A percentile compares a stretch with the other conserved stretches of the same genome.
These are phyloP conservation scores for Pelosia muscerda DNA, from an alignment of 2,888 invertebrate genomes.

Conservation along the genomic window DNA sequence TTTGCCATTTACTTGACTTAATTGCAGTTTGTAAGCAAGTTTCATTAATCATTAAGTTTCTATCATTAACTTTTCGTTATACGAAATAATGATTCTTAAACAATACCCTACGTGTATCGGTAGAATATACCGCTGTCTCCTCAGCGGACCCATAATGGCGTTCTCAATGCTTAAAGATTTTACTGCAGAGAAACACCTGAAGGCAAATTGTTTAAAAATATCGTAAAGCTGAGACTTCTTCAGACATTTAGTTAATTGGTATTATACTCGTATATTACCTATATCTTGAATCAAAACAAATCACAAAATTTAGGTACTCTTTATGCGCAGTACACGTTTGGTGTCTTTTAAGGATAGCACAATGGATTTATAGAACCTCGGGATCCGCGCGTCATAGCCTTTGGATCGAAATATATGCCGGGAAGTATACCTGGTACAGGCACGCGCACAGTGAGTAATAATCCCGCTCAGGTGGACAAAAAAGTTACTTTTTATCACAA, in stretches of 20 bases:
- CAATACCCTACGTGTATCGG: not conserved
- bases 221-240: not conserved
- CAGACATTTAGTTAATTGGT: constrained; percentile 11
- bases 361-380: no score
- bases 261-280: not conserved
- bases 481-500: constrained; percentile 58
- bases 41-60: no score
- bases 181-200: not conserved
- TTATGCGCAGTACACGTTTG: no score
- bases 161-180: not conserved
- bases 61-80: no score
- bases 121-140: not conserved
- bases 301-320: no score
- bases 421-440: constrained; percentile 44
- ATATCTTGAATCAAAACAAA: no score
- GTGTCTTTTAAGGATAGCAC: no score
- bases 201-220: not conserved
- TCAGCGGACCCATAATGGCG: not conserved
- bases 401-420: no score
- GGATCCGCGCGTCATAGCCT: no score
- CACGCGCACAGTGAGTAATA: constrained; percentile 67
- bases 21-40: no score
- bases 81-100: not conserved
- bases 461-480: constrained; percentile 66
- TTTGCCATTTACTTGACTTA: no score